These are phyloP conservation scores for Papilio polyxenes DNA, from an alignment of 1,140 invertebrate species.

Conservation along the genomic window DNA sequence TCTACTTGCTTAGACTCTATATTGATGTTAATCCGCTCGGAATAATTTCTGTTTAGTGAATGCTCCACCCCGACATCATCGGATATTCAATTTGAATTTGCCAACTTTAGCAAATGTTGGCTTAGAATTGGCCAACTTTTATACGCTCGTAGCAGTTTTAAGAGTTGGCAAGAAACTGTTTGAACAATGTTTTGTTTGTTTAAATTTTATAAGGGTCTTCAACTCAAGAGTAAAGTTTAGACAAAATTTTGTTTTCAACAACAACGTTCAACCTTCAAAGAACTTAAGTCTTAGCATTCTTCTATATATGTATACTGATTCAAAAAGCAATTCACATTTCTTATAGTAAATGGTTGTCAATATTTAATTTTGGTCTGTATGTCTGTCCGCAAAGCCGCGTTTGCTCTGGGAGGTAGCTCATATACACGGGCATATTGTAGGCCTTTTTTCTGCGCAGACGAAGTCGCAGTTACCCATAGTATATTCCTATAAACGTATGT, in stretches of 20 bases:
- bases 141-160: conserved; percentile 3
- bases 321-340: neutral
- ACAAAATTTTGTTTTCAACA: neutral
- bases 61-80: conserved; percentile 38
- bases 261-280: neutral
- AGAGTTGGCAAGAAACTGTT: conserved; percentile 10
- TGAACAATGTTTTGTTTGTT: conserved; percentile 1
- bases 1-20: conserved; percentile 35
- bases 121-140: conserved; percentile 20
- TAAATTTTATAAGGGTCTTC: neutral
- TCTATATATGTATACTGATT: neutral
- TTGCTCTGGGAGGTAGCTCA: too few species aligned
- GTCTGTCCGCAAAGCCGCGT: too few species aligned
- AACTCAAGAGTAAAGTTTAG: neutral
- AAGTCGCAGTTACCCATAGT: too few species aligned
- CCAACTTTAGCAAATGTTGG: conserved; percentile 10
- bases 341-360: too few species aligned
- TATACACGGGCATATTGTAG: too few species aligned
- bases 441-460: too few species aligned
- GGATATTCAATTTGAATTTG: conserved; percentile 38
- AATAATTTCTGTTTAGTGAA: conserved; percentile 39
- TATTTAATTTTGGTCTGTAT: too few species aligned
- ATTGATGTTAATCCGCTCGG: conserved; percentile 45
- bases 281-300: neutral
- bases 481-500: too few species aligned